These are phyloP conservation scores for Amblyraja radiata DNA, from an alignment of 2,797 vertebrate genomes.

Conservation along the genomic window DNA sequence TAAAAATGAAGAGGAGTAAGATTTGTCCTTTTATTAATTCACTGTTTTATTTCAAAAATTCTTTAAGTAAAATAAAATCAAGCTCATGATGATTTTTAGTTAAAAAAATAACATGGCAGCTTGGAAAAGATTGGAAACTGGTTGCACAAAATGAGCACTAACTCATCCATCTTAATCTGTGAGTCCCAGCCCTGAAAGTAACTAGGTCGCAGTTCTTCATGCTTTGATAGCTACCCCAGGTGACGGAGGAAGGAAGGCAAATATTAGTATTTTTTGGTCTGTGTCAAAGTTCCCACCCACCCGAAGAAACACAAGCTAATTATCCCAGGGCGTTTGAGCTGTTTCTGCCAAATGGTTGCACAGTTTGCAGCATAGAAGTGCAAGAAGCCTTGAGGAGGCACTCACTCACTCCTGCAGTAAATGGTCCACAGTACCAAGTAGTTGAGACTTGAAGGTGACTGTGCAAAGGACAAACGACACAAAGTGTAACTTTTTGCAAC, in stretches of 20 bases:
- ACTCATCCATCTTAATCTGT: neutral
- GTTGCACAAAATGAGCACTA: neutral
- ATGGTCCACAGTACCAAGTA: slow-evolving; percentile 51
- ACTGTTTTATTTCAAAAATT: neutral
- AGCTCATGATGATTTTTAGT: neutral
- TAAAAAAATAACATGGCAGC: neutral
- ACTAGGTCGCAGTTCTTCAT: neutral
- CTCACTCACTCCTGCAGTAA: slow-evolving; percentile 53
- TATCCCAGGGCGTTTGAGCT: slow-evolving; percentile 57
- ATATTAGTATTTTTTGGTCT: neutral
- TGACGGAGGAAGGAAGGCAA: neutral
- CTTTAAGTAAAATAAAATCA: neutral
- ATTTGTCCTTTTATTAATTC: neutral
- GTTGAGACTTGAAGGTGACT: slow-evolving; percentile 54
- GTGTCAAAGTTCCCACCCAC: slow-evolving; percentile 43
- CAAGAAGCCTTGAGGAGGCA: slow-evolving; percentile 59
- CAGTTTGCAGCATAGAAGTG: slow-evolving; percentile 57
- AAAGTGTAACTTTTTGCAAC: slow-evolving; percentile 45
- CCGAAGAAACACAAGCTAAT: slow-evolving; percentile 58
- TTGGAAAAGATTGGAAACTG: neutral
- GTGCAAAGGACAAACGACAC: slow-evolving; percentile 48
- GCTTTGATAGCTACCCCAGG: neutral
- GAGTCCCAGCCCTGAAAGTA: neutral
- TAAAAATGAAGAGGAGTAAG: neutral
- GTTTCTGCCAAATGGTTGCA: slow-evolving; percentile 63